Base-by-base conservation (phyloP, 2,113 vertebrate species). In the Electrona antarctica region DNA sequence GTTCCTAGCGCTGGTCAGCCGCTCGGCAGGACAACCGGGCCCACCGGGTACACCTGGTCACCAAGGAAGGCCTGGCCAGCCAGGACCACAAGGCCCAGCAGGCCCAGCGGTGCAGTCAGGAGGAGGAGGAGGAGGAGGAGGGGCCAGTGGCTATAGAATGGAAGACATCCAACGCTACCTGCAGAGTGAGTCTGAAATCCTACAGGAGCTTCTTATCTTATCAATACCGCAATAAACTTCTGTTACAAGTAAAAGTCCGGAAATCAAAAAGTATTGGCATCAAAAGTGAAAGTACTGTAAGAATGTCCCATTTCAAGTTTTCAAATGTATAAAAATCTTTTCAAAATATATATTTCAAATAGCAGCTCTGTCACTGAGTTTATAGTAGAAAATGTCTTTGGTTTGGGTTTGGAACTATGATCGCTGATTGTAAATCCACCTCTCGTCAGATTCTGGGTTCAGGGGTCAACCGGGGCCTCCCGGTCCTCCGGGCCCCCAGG, bases 401-500 rank as follows among this genome's bases (percentile, higher is more conserved):
- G 13, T 58, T 8, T 73, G 52, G 6, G 2, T 58, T 8, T 73
- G 52, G 6, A 2, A n/a, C 10, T 3, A 33, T 1, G 12, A 15
- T 14, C 33, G 29, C 29, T 48, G 4, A 45, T 4, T 61, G 8
- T 61, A 57, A 2, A 0, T 13, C 11, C 11, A 61, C 2, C 10
- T 56, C 51, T 76, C 56, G 7, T 60, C 68, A 94, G 92, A 82
- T 66, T 86, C 89, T 76, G 86, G 86, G 0, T 88, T 93, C 72
- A 86, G 83, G 79, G 90, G 91, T 13, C 54, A 87, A 56, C 92
- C 93, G 21, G 97, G 96, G 2, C 87, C 88, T n/a, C 95, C 91
- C 7, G 97, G 97, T 0, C 96, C 96, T 4, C 95, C 91, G 0
- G 97, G 97, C 1, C 96, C 96, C 13, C 95, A 93, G 52, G 97